Percentiles rank a stretch among this genome's conserved stretches.
Conservation (phyloP, 64 coral and sea anemone genomes). For the Astreopora myriophthalma region DNA sequence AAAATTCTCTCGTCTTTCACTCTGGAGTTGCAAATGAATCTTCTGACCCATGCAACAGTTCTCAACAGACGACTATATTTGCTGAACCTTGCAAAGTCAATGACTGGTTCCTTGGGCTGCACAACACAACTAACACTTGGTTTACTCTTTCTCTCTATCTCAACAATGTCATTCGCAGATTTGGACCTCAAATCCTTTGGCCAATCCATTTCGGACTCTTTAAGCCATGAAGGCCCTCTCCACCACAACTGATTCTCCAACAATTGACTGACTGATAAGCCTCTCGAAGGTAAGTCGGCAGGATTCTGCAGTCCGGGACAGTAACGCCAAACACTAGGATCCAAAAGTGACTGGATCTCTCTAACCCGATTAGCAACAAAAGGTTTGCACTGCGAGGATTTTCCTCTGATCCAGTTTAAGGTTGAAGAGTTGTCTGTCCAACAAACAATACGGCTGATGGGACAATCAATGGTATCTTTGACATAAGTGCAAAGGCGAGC, state of each 20-base stretch:
- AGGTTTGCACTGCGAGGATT: conserved; percentile 23
- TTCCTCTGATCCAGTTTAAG: conserved; percentile 46
- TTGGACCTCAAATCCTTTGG: neutral
- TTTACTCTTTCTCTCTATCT: neutral
- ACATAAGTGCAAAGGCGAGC: conserved; percentile 8
- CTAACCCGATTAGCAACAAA: conserved; percentile 41
- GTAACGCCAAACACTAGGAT: too few relatives aligned
- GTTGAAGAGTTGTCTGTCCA: conserved; percentile 26
- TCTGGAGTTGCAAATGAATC: too few relatives aligned
- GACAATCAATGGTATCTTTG: neutral
- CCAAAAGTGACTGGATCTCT: conserved; percentile 26
- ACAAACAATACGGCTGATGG: neutral
- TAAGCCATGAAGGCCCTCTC: too few relatives aligned
- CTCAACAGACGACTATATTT: neutral
- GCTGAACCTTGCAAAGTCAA: neutral
- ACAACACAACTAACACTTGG: neutral
- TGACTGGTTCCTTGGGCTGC: neutral
- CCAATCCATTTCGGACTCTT: too few relatives aligned
- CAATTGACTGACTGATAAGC: neutral
- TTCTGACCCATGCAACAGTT: too few relatives aligned
- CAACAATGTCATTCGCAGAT: neutral
- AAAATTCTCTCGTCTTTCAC: too few relatives aligned
- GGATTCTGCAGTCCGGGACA: neutral
- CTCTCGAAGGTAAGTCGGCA: neutral
- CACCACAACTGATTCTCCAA: neutral